Conservation (phyloP, 2,888 invertebrate genomes). For the Diarsia brunnea region DNA sequence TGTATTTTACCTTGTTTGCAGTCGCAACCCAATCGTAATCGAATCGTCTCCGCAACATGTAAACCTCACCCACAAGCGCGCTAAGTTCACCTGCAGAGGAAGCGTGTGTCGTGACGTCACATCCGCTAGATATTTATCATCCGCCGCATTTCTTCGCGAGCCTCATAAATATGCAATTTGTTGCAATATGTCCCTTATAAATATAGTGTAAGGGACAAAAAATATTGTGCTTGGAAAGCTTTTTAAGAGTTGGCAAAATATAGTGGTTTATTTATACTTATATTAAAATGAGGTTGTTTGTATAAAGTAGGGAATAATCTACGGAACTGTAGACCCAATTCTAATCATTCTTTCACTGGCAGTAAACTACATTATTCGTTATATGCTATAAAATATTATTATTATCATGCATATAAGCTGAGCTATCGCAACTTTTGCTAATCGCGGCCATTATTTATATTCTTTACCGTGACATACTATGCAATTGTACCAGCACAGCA, state of each 20-base stretch:
- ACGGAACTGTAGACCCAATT: too few species aligned
- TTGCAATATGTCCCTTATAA: conserved; percentile 65
- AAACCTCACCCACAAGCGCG: conserved; percentile 40
- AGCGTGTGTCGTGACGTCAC: conserved; percentile 68
- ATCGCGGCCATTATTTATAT: too few species aligned
- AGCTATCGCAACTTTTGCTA: too few species aligned
- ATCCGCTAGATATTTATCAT: conserved; percentile 72
- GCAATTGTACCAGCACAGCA: too few species aligned
- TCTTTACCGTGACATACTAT: too few species aligned
- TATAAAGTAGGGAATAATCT: too few species aligned
- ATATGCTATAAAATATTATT: too few species aligned
- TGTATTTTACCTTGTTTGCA: not conserved
- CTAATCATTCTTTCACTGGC: too few species aligned
- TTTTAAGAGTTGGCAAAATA: conserved; percentile 3
- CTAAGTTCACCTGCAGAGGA: conserved; percentile 60
- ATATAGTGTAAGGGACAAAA: conserved; percentile 45
- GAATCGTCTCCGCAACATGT: conserved; percentile 37
- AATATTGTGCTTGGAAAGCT: conserved; percentile 11
- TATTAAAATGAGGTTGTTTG: too few species aligned
- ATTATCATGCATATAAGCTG: too few species aligned
- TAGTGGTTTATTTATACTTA: not conserved
- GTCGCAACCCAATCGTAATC: conserved; percentile 5
- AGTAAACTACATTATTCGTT: too few species aligned
- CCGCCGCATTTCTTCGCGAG: conserved; percentile 59
- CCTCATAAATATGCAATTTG: conserved; percentile 70